Conservation (phyloP, 2,888 invertebrate species). For the Malthinus flaveolus region DNA sequence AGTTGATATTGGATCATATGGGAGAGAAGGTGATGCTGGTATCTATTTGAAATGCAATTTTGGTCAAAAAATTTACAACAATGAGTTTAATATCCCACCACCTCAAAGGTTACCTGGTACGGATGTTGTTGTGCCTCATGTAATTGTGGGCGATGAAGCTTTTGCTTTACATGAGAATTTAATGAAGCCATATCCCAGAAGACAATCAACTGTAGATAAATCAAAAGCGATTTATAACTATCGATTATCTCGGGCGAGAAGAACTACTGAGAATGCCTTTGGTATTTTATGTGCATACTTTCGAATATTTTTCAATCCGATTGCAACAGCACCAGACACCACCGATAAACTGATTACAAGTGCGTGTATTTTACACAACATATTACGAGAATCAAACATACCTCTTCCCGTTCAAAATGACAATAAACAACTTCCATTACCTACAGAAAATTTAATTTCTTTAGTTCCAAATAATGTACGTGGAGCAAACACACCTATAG, state of each 20-base stretch:
- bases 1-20: constrained; percentile 32
- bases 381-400: constrained; percentile 28
- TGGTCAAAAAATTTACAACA: constrained; percentile 27
- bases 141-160: constrained; percentile 37
- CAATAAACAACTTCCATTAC: not conserved
- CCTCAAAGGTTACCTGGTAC: constrained; percentile 31
- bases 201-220: constrained; percentile 32
- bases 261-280: constrained; percentile 24
- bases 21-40: constrained; percentile 32
- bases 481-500: not conserved
- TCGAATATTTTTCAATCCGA: constrained; percentile 32
- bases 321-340: constrained; percentile 34
- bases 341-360: constrained; percentile 33
- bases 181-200: constrained; percentile 39
- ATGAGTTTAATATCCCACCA: constrained; percentile 25
- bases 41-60: constrained; percentile 33
- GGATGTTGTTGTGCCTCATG: constrained; percentile 9
- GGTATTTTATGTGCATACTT: constrained; percentile 30
- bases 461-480: not conserved
- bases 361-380: constrained; percentile 35
- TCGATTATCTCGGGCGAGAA: constrained; percentile 31
- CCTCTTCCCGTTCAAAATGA: not conserved
- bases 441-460: constrained; percentile 1
- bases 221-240: constrained; percentile 41
- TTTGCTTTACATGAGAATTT: constrained; percentile 37